Evolutionary conservation across 2,113 vertebrate species (phyloP).

Genomic region (Podocnemis expansa): DNA sequence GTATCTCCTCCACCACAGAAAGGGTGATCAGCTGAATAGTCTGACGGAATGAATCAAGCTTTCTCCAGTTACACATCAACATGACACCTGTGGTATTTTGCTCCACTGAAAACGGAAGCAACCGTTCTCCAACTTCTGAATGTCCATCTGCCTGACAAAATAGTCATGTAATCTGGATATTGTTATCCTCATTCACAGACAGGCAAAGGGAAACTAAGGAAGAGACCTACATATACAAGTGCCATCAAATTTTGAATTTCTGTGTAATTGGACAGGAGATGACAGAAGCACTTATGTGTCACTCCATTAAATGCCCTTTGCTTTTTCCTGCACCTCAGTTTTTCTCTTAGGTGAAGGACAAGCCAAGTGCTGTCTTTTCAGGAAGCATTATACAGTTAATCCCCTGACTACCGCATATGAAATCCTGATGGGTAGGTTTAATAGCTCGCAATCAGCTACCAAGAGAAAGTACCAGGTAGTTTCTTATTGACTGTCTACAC

Average conservation of each 20-base stretch:
- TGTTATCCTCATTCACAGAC: too few relatives aligned
- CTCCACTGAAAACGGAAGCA: background rate
- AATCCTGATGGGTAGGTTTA: background rate
- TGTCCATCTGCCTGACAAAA: background rate
- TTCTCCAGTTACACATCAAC: background rate
- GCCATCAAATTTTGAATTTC: background rate
- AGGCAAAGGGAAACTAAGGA: background rate
- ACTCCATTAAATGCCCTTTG: background rate
- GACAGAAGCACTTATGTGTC: background rate
- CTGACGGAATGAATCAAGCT: background rate
- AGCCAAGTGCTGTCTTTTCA: background rate
- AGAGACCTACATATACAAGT: background rate
- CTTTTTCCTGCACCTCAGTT: background rate
- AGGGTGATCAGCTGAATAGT: background rate
- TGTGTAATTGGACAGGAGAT: background rate
- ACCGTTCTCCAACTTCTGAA: background rate
- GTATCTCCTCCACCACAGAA: background rate
- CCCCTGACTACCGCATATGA: background rate
- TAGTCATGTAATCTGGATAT: background rate
- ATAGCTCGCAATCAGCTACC: accelerated
- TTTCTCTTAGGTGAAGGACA: background rate
- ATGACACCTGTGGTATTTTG: background rate
- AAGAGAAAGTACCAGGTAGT: accelerated
- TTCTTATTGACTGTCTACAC: background rate
- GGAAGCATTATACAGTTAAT: background rate